Base-by-base conservation (phyloP, 1,140 invertebrate genomes). In the Philotrypesis tridentata region DNA sequence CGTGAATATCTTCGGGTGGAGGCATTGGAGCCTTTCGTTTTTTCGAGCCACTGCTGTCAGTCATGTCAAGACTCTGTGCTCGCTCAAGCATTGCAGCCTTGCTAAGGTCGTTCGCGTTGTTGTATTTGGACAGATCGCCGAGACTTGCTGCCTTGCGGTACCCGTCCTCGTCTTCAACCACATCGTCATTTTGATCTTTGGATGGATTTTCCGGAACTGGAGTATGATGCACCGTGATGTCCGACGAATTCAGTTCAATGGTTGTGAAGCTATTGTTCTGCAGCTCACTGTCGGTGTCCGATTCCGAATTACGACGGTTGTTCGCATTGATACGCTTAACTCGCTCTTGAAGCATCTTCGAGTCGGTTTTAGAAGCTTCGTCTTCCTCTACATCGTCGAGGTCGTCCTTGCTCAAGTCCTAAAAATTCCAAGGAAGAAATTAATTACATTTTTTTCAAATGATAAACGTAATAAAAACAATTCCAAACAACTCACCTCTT, bases 11-110 rank as follows among this genome's bases (percentile, higher is more conserved):
- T 25, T 92, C 92, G 25, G 92, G 91, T 25, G 92, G 92, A 25
- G 92, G 92, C 73, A 91, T 89, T 82, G 93, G 94, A 0, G 94
- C 93, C 89, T 95, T 95, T 60, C 95, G 92, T 84, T 95, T 95
- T 85, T 95, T 96, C 31, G 93, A 95, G 84, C 92, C 91, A 87
- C 94, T 93, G 87, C 94, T 93, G 61, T 95, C 95, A 21, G 95
- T 95, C 87, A 97, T 95, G 82, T 97, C 96, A 14, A 97, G 89
- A 84, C 96, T 97, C 86, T 97, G 95, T 0, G 96, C 96, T 82
- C 96, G 93, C 90, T 97, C 96, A 27, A 97, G 89, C 29, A 94
- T 95, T 43, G 93, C 92, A 2, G 90, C 84, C 2, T 92, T 92
- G 85, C 93, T 95, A 17, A 55, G 48, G 48, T 55, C 48, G 14